Percentiles rank a stretch among this genome's conserved stretches.
Conservation (phyloP, 2,888 invertebrate species). For the Trimorus sp. region DNA sequence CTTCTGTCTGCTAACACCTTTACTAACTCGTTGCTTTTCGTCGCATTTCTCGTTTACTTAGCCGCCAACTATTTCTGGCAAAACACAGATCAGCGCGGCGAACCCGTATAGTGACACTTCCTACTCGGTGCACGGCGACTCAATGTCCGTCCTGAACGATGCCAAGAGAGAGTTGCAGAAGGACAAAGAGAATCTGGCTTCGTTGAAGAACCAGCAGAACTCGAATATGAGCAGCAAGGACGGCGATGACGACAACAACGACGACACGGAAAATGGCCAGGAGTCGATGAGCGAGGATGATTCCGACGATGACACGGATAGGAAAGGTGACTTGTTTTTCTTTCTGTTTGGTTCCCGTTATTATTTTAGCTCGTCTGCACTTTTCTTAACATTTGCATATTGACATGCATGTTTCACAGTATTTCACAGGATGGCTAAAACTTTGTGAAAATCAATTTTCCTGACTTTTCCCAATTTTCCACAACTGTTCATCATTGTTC, state of each 20-base stretch:
- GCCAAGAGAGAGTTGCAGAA: conserved; percentile 91
- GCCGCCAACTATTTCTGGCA: conserved; percentile 36
- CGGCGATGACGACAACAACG: conserved; percentile 82
- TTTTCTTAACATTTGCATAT: no score
- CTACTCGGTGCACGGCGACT: conserved; percentile 85
- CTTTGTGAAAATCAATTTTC: no score
- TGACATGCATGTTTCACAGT: no score
- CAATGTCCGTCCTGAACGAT: conserved; percentile 85
- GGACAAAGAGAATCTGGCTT: conserved; percentile 84
- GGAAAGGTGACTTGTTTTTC: conserved; percentile 81
- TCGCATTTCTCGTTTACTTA: conserved; percentile 26
- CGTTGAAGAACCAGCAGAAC: conserved; percentile 77
- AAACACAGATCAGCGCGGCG: conserved; percentile 74
- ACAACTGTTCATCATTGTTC: no score
- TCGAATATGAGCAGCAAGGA: conserved; percentile 79
- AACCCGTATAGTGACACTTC: conserved; percentile 82
- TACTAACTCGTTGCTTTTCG: conserved; percentile 12
- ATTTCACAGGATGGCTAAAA: no score
- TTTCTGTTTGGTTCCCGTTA: conserved; percentile 11
- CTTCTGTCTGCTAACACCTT: conserved; percentile 20
- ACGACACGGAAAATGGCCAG: conserved; percentile 84
- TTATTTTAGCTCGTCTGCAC: no score
- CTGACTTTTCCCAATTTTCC: no score
- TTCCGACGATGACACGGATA: conserved; percentile 84
- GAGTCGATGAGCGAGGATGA: conserved; percentile 84